Percentiles rank a stretch among this genome's conserved stretches.
Evolutionary conservation across 2,113 vertebrate species (phyloP).

Genomic region (Embiotoca jacksoni): DNA sequence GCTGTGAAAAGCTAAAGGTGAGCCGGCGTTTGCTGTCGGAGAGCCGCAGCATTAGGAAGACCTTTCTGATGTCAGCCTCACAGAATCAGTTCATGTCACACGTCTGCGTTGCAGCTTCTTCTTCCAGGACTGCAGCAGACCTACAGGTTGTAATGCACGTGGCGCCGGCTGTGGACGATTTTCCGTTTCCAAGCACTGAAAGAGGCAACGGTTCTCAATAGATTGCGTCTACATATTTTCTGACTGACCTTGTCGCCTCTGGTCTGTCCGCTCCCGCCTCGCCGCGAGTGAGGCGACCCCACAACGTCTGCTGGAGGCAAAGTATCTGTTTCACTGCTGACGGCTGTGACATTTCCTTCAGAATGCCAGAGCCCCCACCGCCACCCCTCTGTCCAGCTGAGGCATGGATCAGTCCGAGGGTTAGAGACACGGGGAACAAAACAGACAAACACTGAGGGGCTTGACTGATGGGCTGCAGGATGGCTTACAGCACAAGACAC

Average conservation of each 20-base stretch:
- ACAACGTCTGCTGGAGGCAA: conserved; percentile 16
- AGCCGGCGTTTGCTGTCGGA: conserved; percentile 5
- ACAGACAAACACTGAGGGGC: conserved; percentile 37
- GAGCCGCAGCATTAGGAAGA: background rate
- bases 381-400: conserved; percentile 30
- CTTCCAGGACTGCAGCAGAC: conserved; percentile 1
- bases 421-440: conserved; percentile 58
- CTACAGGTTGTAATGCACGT: background rate
- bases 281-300: conserved; percentile 12
- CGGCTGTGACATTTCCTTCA: conserved; percentile 74
- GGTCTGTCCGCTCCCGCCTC: background rate
- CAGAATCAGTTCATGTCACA: background rate
- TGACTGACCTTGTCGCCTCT: conserved; percentile 28
- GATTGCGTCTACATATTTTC: conserved; percentile 28
- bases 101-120: background rate
- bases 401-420: conserved; percentile 44
- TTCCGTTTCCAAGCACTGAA: background rate
- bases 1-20: conserved; percentile 28
- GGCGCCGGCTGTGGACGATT: too few relatives aligned
- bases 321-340: conserved; percentile 70
- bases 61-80: conserved; percentile 14
- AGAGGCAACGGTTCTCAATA: conserved; percentile 4
- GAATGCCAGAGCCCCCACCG: conserved; percentile 70
- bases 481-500: conserved; percentile 13
- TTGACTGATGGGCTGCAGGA: conserved; percentile 43